phyloP scores from a whole-genome alignment of 2,113 vertebrate species.

The Megatriorchis doriae region DNA sequence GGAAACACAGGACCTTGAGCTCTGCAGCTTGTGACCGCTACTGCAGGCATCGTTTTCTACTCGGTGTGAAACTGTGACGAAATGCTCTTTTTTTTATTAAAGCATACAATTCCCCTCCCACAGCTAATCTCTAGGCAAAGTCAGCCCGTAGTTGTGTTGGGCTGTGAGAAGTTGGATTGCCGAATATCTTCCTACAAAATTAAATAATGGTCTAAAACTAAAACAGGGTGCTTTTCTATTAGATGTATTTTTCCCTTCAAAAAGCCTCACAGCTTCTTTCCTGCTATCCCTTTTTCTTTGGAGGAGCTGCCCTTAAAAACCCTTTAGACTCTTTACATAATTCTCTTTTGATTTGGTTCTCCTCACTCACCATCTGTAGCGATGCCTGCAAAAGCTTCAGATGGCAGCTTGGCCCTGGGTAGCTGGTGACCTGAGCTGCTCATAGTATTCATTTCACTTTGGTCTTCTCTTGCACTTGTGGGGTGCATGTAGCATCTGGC shows the following conservation, averaged over 20 bases:
- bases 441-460: not conserved
- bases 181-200: not conserved
- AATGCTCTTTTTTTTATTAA: not conserved
- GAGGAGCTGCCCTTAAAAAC: not conserved
- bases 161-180: not conserved
- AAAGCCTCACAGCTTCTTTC: not conserved
- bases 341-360: not conserved
- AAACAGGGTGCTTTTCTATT: not conserved
- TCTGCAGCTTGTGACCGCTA: not conserved
- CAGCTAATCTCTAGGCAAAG: not conserved
- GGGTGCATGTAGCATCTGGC: not conserved
- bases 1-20: not conserved
- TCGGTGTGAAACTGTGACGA: not conserved
- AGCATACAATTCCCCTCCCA: not conserved
- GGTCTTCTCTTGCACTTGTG: not conserved
- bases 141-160: fast-evolving
- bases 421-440: not conserved
- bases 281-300: not conserved
- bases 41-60: not conserved
- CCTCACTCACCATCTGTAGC: not conserved
- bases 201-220: not conserved
- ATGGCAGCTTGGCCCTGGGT: not conserved
- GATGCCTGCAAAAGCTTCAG: not conserved
- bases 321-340: not conserved
- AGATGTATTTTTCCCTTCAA: not conserved